Percentiles rank a stretch among this genome's conserved stretches.
These are phyloP conservation scores for Thereuonema tuberculata DNA, from an alignment of 1,140 invertebrate species.

Conservation along the genomic window DNA sequence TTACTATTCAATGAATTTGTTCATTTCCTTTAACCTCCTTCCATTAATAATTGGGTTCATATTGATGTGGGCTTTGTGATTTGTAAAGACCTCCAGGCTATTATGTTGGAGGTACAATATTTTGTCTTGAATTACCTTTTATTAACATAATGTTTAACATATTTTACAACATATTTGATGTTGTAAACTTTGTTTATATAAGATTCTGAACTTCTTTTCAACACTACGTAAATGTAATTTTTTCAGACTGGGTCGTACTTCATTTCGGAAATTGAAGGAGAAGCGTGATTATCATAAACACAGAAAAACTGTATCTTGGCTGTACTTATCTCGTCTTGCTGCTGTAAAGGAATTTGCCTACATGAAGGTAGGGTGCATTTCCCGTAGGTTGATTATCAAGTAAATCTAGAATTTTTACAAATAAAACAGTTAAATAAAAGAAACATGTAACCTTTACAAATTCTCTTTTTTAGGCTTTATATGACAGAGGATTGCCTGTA, in stretches of 20 bases:
- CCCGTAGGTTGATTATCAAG: too few relatives aligned
- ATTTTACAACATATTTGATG: neutral
- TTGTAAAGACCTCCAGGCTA: too few relatives aligned
- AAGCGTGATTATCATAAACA: constrained; percentile 95
- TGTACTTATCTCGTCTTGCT: constrained; percentile 93
- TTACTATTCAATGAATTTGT: too few relatives aligned
- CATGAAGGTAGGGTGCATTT: constrained; percentile 50
- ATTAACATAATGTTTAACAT: neutral
- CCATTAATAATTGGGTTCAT: too few relatives aligned
- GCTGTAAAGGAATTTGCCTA: constrained; percentile 97
- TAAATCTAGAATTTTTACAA: too few relatives aligned
- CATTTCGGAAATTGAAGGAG: constrained; percentile 90
- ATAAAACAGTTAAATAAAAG: neutral
- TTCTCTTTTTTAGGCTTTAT: constrained; percentile 45
- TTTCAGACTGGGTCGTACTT: constrained; percentile 81
- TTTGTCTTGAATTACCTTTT: too few relatives aligned
- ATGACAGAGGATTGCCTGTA: constrained; percentile 82
- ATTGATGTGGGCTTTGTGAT: too few relatives aligned
- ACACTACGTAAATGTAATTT: too few relatives aligned
- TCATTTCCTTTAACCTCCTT: too few relatives aligned
- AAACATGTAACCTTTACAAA: neutral
- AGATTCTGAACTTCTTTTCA: too few relatives aligned
- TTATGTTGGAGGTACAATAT: too few relatives aligned
- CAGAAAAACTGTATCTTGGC: constrained; percentile 78
- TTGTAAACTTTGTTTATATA: constrained; percentile 7